phyloP scores from a whole-genome alignment of 2,797 vertebrate species.

The Poecile montanus region DNA sequence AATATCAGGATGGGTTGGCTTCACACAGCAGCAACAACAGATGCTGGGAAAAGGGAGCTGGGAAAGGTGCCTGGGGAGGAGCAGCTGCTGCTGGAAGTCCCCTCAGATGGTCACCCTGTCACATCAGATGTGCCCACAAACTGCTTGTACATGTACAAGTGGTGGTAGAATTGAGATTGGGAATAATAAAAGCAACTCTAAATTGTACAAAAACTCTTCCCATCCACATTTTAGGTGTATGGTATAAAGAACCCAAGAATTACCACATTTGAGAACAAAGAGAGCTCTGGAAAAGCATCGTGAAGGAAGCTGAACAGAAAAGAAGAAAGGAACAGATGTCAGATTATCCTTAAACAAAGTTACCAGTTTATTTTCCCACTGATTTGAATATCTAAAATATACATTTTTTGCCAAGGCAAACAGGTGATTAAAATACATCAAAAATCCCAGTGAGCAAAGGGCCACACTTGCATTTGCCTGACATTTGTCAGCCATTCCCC shows the following conservation, averaged over 20 bases:
- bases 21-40: not conserved
- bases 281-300: conserved; percentile 32
- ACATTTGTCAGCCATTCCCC: not conserved
- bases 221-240: not conserved
- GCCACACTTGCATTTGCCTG: not conserved
- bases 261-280: conserved; percentile 48
- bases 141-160: not conserved
- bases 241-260: conserved; percentile 3
- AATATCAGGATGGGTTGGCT: not conserved
- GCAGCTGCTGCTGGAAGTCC: not conserved
- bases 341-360: conserved; percentile 38
- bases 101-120: not conserved
- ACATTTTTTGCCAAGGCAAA: conserved; percentile 65
- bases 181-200: not conserved
- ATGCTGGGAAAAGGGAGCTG: not conserved
- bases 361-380: conserved; percentile 36
- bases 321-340: conserved; percentile 62
- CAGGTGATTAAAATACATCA: conserved; percentile 70
- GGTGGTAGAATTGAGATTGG: not conserved
- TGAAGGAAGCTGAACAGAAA: conserved; percentile 24
- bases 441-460: conserved; percentile 18
- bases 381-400: conserved; percentile 59
- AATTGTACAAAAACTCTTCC: not conserved
- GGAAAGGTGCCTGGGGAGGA: not conserved
- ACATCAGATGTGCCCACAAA: not conserved